phyloP scores from a whole-genome alignment of 64 coral and sea anemone species.

The Montipora cactus region DNA sequence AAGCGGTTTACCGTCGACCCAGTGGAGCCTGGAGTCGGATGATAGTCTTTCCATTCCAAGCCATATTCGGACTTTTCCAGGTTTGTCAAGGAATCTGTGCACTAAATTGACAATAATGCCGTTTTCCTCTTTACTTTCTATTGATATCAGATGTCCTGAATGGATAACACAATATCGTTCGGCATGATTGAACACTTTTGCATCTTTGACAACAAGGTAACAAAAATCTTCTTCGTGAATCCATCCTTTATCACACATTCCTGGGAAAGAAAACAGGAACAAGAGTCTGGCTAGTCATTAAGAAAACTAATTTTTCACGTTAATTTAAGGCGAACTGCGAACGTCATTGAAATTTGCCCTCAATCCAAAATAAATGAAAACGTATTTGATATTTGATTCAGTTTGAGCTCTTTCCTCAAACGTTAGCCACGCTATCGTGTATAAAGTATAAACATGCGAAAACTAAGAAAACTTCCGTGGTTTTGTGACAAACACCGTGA shows the following conservation, averaged over 20 bases:
- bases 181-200: constrained; percentile 53
- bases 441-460: too few species aligned
- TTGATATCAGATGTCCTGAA: constrained; percentile 49
- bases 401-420: too few species aligned
- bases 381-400: too few species aligned
- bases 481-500: too few species aligned
- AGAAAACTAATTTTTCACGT: too few species aligned
- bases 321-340: too few species aligned
- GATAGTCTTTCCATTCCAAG: constrained; percentile 63
- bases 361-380: too few species aligned
- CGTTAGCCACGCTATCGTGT: too few species aligned
- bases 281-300: too few species aligned
- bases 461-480: too few species aligned
- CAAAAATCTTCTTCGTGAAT: constrained; percentile 29
- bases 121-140: constrained; percentile 61
- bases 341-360: too few species aligned
- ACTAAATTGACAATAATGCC: constrained; percentile 32
- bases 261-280: not conserved
- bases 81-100: constrained; percentile 16
- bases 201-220: constrained; percentile 36
- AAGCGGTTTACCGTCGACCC: constrained; percentile 71
- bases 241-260: constrained; percentile 41
- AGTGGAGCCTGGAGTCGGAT: constrained; percentile 62
- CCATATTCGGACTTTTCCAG: constrained; percentile 50
- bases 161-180: constrained; percentile 49